Base-by-base conservation (phyloP, 2,888 invertebrate genomes). In the Electrophaes corylata region DNA sequence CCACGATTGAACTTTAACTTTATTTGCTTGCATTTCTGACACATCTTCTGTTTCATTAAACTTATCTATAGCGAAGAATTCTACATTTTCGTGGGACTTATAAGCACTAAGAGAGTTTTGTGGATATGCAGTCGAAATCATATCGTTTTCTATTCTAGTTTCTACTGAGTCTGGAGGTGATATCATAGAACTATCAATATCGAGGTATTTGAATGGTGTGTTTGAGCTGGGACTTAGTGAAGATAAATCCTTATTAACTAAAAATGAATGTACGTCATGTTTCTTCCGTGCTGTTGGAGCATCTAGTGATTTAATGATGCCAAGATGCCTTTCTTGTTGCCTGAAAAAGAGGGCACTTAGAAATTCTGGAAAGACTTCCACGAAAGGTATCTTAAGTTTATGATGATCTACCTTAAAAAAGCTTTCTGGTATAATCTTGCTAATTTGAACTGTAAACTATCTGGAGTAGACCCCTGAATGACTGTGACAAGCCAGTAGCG, bases 401-500 rank as follows among this genome's bases (percentile, higher is more conserved):
- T 41, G n/a, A n/a, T 8, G 8, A 2, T 2, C 3, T 39, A 95
- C 95, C 96, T 94, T 60, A 95, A 93, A 79, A 97, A 97, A 6
- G 97, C 97, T 59, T 95, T 94, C 71, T 95, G 95, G 84, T 97
- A 97, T 26, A 97, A 87, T 70, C 94, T 94, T 1, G 96, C 96
- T 59, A 97, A 88, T 78, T 94, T 94, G 64, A 95, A 91, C 83
- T 96, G 96, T 39, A 97, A 90, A 73, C 95, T 94, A 46, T 94
- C 93, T 58, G 93, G 93, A 57, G 94, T 80, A 68, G 89, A 71
- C 64, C 90, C 94, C 48, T 93, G 92, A 66, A 96, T 93, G 52
- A 96, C 95, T 0, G 97, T 97, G 31, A 97, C 81, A 52, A 97
- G 87, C 97, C 97, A 97, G 85, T 96, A 97, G 48, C 96, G 93